Evolutionary conservation across 2,113 vertebrate species (phyloP), one percentile per base, ranked within the genome.

Genomic region (Saccopteryx leptura): DNA sequence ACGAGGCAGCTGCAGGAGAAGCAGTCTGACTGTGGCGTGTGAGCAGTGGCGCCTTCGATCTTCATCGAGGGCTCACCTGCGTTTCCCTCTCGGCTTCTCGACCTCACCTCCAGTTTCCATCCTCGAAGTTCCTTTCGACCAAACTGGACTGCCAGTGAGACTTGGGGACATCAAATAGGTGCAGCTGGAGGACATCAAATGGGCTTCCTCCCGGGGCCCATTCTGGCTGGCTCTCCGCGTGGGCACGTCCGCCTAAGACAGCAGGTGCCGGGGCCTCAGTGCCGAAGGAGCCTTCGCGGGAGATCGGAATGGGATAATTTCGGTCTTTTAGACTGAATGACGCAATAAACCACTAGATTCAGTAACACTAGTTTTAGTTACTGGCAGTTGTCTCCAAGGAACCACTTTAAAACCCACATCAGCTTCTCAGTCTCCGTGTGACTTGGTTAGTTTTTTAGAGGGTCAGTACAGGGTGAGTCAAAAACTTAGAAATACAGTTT

Each of bases 1-100:
- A 98, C 97, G 0, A 98, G 99, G 91, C 99, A 99, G 96, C 98
- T 99, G 2, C 97, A 98, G 94, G 99, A 99, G 97, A 99, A 98
- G 96, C 98, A 95, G 75, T 96, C 94, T 1, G 99, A 99, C 98
- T 99, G 97, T 0, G 99, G 99, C 0, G 99, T 99, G 56, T 99
- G 98, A 99, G 3, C 31, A 50, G 23, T 31, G 85, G 90, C 61
- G 54, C 92, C 56, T 90, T 88, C 14, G 71, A 1, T 83, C 96
- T n/a, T 18, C 90, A 9, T 24, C 1, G 0, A 81, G 74, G 61
- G 81, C 50, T 71, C 17, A 2, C 31, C 58, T 2, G 24, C 11
- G 23, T 52, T 65, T 79, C 72, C 58, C 61, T 56, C 84, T 69
- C 54, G 81, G 58, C 92, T 79, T 93, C 91, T 88, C 52, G 0